These are phyloP conservation scores for Erebia palarica DNA, from an alignment of 2,888 invertebrate genomes.

Conservation along the genomic window DNA sequence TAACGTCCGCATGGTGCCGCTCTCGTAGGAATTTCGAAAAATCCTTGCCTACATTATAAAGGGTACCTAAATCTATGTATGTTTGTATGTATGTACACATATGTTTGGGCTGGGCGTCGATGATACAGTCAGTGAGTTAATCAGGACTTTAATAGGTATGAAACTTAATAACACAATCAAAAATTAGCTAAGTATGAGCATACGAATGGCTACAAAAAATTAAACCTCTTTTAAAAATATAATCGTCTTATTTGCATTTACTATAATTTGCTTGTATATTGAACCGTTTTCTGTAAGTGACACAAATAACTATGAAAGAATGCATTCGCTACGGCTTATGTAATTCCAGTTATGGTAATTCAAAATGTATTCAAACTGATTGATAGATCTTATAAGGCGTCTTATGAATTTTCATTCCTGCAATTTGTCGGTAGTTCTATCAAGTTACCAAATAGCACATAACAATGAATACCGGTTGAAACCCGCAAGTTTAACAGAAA, in stretches of 20 bases:
- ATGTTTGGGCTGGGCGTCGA: too few species aligned
- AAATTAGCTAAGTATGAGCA: too few species aligned
- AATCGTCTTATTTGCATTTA: neutral
- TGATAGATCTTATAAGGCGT: constrained; percentile 9
- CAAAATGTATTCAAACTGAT: constrained; percentile 20
- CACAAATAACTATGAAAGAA: constrained; percentile 23
- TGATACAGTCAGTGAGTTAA: too few species aligned
- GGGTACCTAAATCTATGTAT: too few species aligned
- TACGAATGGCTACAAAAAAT: too few species aligned
- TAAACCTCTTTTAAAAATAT: neutral
- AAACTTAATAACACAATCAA: too few species aligned
- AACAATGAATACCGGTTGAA: neutral
- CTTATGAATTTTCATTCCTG: constrained; percentile 16
- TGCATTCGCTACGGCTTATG: constrained; percentile 19
- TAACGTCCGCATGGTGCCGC: too few species aligned
- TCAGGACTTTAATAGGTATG: too few species aligned
- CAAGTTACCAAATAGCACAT: neutral
- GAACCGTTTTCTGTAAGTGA: constrained; percentile 23
- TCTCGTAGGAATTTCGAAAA: too few species aligned
- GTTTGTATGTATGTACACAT: too few species aligned
- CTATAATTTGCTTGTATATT: constrained; percentile 22
- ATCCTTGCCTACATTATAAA: too few species aligned
- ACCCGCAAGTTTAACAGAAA: too few species aligned
- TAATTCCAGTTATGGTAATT: constrained; percentile 29
- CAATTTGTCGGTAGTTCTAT: neutral